Conservation (phyloP, 53 echinoderm and acorn worm genomes). For the Antedon mediterranea region DNA sequence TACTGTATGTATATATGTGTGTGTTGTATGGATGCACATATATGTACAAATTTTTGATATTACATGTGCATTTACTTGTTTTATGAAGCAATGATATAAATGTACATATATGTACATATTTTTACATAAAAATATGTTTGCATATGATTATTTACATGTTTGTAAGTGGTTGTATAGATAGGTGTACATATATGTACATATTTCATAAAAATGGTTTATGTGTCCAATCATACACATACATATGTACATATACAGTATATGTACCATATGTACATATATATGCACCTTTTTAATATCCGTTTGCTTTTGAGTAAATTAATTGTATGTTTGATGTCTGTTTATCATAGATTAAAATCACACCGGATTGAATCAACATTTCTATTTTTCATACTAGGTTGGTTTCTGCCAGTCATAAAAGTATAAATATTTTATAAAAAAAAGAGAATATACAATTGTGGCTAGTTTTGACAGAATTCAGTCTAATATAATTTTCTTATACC, state of each 20-base stretch:
- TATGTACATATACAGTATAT: background rate
- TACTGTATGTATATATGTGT: constrained; percentile 3
- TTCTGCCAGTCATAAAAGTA: background rate
- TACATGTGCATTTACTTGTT: constrained; percentile 7
- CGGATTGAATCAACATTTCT: background rate
- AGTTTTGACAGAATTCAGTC: background rate
- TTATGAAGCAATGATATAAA: background rate
- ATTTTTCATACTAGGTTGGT: background rate
- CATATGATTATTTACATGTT: constrained; percentile 13
- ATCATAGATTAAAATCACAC: no score
- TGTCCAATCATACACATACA: background rate
- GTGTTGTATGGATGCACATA: background rate
- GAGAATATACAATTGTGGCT: background rate
- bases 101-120: constrained; percentile 2
- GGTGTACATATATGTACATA: background rate
- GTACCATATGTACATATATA: no score
- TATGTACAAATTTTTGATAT: background rate
- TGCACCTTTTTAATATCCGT: background rate
- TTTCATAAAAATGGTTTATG: no score
- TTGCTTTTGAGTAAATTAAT: background rate
- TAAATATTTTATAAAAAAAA: background rate
- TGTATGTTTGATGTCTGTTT: no score
- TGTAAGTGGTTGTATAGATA: constrained; percentile 7
- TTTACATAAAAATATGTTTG: constrained; percentile 6
- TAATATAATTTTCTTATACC: background rate